These are phyloP conservation scores for Perithous albicinctus DNA, from an alignment of 2,888 invertebrate genomes.

Conservation along the genomic window DNA sequence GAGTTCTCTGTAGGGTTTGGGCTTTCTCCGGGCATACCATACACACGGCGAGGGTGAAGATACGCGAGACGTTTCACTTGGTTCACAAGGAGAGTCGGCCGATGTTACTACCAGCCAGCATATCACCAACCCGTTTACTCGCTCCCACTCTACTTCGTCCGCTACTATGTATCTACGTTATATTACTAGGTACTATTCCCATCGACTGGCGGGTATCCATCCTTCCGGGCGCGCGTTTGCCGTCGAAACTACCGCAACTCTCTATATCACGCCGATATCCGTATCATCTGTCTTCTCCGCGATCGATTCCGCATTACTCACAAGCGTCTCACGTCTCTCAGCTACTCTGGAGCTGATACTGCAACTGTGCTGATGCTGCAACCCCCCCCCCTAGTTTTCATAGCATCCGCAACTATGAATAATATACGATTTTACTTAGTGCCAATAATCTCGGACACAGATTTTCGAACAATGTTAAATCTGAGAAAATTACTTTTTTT, in stretches of 20 bases:
- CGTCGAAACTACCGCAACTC: slow-evolving; percentile 13
- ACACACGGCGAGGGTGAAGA: not conserved
- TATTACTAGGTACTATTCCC: slow-evolving; percentile 44
- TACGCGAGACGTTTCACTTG: slow-evolving; percentile 45
- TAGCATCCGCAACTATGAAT: no score
- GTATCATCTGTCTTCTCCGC: slow-evolving; percentile 30
- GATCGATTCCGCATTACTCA: slow-evolving; percentile 45
- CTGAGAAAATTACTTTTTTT: no score
- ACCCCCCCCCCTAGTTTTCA: not conserved
- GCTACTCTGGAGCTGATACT: slow-evolving; percentile 7
- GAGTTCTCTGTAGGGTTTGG: slow-evolving; percentile 18
- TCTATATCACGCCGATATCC: slow-evolving; percentile 28
- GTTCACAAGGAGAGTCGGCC: not conserved
- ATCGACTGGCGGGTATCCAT: slow-evolving; percentile 36
- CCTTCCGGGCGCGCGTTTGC: slow-evolving; percentile 10
- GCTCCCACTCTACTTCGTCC: not conserved
- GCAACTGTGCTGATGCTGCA: not conserved
- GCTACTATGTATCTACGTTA: slow-evolving; percentile 15
- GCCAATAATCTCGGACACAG: no score
- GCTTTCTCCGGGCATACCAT: slow-evolving; percentile 43
- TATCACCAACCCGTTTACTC: slow-evolving; percentile 11
- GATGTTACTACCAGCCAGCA: no score
- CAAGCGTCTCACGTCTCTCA: slow-evolving; percentile 24
- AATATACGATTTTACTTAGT: no score
- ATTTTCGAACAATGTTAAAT: no score